Base-by-base conservation (phyloP, 1,140 invertebrate genomes). In the Epicauta chinensis region DNA sequence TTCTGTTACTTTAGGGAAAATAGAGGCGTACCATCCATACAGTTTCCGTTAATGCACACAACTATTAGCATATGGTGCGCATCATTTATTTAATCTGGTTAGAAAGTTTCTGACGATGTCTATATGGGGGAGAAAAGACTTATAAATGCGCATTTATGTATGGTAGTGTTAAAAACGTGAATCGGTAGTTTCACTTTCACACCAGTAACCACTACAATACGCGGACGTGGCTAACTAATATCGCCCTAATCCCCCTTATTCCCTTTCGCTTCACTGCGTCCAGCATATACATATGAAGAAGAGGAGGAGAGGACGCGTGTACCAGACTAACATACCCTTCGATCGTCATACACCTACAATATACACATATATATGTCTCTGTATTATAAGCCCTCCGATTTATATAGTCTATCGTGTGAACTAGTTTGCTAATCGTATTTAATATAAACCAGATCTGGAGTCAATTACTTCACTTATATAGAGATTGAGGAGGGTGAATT, bases 201-300 rank as follows among this genome's bases (percentile, higher is more conserved):
- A 60, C 58, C 58, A 60, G 60, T 62, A 62, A 62, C 60, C 60
- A 62, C 58, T 51, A 60, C 60, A 62, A 62, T 62, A 62, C 54
- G 60, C 58, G 57, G 45, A 52, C 54, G 60, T 57, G 55, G 58
- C 12, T 58, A 57, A 56, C 57, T 61, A 61, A 61, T 61, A 52
- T 61, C 50, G 51, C 58, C 58, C 58, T 60, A 60, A 60, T 60
- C 58, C 55, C 40, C 51, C 32, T 12, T 34, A 54, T 56, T 53
- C 49, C 48, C 54, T 60, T 44, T 53, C 58, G 58, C 58, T 49
- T 39, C 45, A 45, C 16, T 49, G 32, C 41, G 32, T 40, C 49
- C 49, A 49, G 46, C 53, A 55, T 55, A 55, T 41, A 41, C 38
- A 45, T 3, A 23, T 23, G 23, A 16, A 34, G 14, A 16, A 29